Conservation (phyloP, 2,888 invertebrate genomes). For the Linnaemya vulpina region DNA sequence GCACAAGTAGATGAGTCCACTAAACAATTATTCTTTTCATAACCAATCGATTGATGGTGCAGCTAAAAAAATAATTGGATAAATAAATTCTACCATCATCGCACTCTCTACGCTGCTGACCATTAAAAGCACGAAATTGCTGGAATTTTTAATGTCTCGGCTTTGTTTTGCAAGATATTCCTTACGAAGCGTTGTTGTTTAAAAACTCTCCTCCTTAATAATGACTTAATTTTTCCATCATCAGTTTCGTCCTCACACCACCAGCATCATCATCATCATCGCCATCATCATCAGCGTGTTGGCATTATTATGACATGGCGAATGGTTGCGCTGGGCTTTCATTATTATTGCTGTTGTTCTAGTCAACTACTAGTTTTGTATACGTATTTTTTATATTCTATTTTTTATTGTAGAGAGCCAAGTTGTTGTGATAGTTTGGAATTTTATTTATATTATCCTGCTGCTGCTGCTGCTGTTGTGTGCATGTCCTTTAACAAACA, state of each 20-base stretch:
- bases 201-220: conserved; percentile 32
- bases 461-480: neutral
- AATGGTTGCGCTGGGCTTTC: conserved; percentile 53
- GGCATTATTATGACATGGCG: conserved; percentile 53
- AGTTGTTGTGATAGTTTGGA: conserved; percentile 16
- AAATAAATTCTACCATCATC: too few species aligned
- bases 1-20: too few species aligned
- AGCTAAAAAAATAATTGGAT: too few species aligned
- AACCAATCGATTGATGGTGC: too few species aligned
- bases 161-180: conserved; percentile 31
- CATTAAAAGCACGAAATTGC: too few species aligned
- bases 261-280: conserved; percentile 11
- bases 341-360: conserved; percentile 8
- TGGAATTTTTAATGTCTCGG: conserved; percentile 26
- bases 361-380: neutral
- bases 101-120: too few species aligned
- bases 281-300: conserved; percentile 20
- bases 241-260: conserved; percentile 10
- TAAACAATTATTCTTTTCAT: too few species aligned
- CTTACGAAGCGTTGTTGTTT: conserved; percentile 10
- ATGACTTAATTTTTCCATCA: conserved; percentile 13
- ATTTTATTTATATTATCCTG: conserved; percentile 3
- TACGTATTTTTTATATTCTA: neutral
- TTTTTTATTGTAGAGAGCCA: neutral
- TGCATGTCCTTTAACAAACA: conserved; percentile 25